A percentile compares a stretch with the other conserved stretches of the same genome.
phyloP scores from a whole-genome alignment of 1,140 invertebrate species.

The Venturia canescens region DNA sequence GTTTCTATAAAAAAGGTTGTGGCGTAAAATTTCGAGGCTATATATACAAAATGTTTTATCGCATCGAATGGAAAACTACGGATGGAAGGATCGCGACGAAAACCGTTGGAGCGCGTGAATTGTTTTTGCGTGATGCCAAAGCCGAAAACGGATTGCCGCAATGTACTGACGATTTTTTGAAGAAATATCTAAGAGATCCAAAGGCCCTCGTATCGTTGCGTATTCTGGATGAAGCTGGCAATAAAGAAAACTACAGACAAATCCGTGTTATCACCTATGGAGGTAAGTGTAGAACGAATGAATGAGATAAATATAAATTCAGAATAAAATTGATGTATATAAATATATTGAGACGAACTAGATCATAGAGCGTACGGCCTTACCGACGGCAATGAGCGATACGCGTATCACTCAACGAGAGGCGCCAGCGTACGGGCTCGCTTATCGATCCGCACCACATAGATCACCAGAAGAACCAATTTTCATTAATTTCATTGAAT shows the following conservation, averaged over 20 bases:
- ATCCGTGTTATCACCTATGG: slow-evolving; percentile 8
- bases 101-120: not conserved
- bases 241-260: not conserved
- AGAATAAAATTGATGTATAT: slow-evolving; percentile 1
- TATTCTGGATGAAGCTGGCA: not conserved
- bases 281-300: slow-evolving; percentile 2
- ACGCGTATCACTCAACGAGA: too few species aligned
- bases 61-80: not conserved
- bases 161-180: not conserved
- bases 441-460: too few species aligned
- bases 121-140: slow-evolving; percentile 1
- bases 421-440: too few species aligned
- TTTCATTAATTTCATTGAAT: too few species aligned
- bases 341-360: too few species aligned
- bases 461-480: too few species aligned
- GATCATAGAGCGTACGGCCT: too few species aligned
- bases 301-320: not conserved
- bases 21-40: too few species aligned
- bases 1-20: too few species aligned
- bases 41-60: slow-evolving; percentile 9
- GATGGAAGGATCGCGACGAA: not conserved
- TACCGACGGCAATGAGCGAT: too few species aligned
- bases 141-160: not conserved
- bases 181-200: slow-evolving; percentile 7
- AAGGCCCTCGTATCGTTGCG: slow-evolving; percentile 5